Base-by-base conservation (phyloP, 2,888 invertebrate species). In the Exocentrus adspersus region DNA sequence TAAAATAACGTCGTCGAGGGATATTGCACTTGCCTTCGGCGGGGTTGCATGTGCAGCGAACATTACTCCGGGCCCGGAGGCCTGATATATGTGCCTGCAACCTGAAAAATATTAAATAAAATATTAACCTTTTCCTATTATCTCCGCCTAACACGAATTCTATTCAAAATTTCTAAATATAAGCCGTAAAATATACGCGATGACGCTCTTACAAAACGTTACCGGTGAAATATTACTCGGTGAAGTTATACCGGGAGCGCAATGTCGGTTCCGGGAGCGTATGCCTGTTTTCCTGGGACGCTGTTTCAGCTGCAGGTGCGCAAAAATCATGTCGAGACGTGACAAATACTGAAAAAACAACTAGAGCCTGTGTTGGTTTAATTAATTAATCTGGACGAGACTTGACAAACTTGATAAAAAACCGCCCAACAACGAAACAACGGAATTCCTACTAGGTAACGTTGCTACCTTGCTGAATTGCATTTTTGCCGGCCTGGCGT, bases 21-120 rank as follows among this genome's bases (percentile, higher is more conserved):
- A 77, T 77, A 77, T 76, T 77, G 76, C 77, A 77, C 77, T 75
- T 73, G 73, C 72, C 71, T 73, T 72, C 66, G 71, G 68, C 66
- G 70, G 68, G 72, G 65, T 77, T 78, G 77, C 77, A 78, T 78
- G 77, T 75, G 74, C 77, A 74, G 58, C 67, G 69, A 72, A 67
- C 77, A 78, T 78, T 78, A 76, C 72, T 76, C 64, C 62, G 43
- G 16, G 52, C n/a, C n/a, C n/a, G 54, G 43, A 62, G 60, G 62
- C 61, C 65, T 75, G 71, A 73, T 73, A 69, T 74, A 75, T 71
- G 70, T 65, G 60, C 72, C 67, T 70, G 72, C 71, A 72, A 62
- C 71, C 70, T 74, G 71, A 73, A 76, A 76, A 75, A 77, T 75
- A 76, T 71, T 72, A 72, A 77, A 73, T 73, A 75, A 74, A 74